Conservation (phyloP, 2,113 vertebrate genomes). For the Ranitomeya variabilis region DNA sequence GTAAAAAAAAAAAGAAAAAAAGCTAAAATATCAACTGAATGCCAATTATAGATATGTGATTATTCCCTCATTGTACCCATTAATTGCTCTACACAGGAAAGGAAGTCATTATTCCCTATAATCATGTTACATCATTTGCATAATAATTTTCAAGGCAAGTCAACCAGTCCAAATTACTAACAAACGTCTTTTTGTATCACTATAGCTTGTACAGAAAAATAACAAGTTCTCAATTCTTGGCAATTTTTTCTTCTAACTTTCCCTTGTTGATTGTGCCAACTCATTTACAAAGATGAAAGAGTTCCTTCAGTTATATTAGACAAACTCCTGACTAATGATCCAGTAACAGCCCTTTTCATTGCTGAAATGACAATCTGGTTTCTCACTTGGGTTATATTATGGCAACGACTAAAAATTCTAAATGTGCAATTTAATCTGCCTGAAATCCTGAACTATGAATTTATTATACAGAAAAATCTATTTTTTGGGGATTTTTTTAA, state of each 20-base stretch:
- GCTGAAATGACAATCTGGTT: constrained; percentile 9
- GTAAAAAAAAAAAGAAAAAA: background rate
- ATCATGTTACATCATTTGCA: constrained; percentile 47
- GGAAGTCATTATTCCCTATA: constrained; percentile 49
- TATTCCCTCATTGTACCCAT: background rate
- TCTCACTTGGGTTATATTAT: constrained; percentile 9
- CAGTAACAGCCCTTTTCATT: constrained; percentile 9
- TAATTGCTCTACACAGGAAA: background rate
- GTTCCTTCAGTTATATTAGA: constrained; percentile 39
- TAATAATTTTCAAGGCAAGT: constrained; percentile 45
- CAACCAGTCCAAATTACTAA: constrained; percentile 42
- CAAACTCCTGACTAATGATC: constrained; percentile 48
- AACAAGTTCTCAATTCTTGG: constrained; percentile 7
- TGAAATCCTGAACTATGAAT: background rate
- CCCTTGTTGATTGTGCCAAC: constrained; percentile 35
- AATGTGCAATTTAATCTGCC: background rate
- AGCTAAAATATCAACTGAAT: background rate
- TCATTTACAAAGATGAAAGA: constrained; percentile 34
- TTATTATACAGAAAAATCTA: background rate
- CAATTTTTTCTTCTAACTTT: background rate
- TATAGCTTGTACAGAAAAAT: background rate
- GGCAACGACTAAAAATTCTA: background rate
- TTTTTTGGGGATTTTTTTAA: background rate
- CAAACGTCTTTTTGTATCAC: constrained; percentile 31
- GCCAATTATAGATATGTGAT: accelerated